Evolutionary conservation across 2,797 vertebrate genomes (phyloP).

Genomic region (Gobio occitaniae): DNA sequence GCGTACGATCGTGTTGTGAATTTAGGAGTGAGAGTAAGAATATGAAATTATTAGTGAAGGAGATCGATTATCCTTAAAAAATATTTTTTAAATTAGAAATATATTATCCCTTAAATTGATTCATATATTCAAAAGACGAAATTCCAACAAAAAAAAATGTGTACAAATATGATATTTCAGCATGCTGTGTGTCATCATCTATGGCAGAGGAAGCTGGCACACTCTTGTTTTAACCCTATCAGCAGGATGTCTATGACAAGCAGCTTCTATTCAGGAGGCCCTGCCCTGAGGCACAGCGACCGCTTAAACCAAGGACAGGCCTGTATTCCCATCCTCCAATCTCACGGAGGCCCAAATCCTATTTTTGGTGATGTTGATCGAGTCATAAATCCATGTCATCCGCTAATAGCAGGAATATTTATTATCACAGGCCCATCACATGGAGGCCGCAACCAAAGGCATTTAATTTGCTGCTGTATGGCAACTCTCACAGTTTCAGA

Average conservation of each 20-base stretch:
- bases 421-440: conserved; percentile 20
- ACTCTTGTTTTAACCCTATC: conserved; percentile 31
- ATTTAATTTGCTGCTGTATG: conserved; percentile 46
- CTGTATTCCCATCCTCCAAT: conserved; percentile 25
- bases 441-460: conserved; percentile 7
- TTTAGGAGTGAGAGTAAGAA: no score
- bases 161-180: background rate
- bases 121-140: background rate
- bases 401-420: conserved; percentile 42
- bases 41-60: no score
- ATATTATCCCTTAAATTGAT: background rate
- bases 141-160: no score
- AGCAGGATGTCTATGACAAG: conserved; percentile 34
- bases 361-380: conserved; percentile 50
- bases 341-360: conserved; percentile 36
- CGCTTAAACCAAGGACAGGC: conserved; percentile 37
- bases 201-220: conserved; percentile 16
- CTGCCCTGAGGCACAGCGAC: background rate
- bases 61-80: background rate
- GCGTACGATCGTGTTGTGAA: no score
- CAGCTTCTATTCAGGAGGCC: conserved; percentile 16
- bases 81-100: background rate
- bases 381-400: conserved; percentile 60
- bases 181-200: background rate
- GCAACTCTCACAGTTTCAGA: conserved; percentile 36